phyloP scores from a whole-genome alignment of 2,797 vertebrate genomes.

The Tenualosa ilisha region DNA sequence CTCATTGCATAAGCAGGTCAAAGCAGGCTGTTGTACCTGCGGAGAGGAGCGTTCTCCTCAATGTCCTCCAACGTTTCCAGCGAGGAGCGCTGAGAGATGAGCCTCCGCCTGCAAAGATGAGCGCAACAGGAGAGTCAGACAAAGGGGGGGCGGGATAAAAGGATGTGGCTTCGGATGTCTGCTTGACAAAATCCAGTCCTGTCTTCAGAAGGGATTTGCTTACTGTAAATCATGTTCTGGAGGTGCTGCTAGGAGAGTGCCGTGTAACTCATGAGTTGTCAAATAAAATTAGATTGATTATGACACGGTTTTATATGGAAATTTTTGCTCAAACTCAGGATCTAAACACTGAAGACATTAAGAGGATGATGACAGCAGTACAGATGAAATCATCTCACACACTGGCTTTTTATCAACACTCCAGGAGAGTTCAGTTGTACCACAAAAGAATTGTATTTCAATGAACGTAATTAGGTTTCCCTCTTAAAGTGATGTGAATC shows the following conservation, averaged over 20 bases:
- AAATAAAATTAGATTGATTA: neutral
- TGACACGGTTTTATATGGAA: neutral
- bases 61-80: slow-evolving; percentile 98
- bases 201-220: neutral
- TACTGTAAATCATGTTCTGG: neutral
- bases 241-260: no score
- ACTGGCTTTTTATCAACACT: neutral
- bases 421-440: neutral
- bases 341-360: neutral
- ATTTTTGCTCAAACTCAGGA: neutral
- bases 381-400: neutral
- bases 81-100: slow-evolving; percentile 97
- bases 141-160: neutral
- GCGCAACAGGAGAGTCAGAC: neutral
- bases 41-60: slow-evolving; percentile 95
- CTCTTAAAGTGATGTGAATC: neutral
- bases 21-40: slow-evolving; percentile 76
- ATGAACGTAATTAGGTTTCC: neutral
- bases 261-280: neutral
- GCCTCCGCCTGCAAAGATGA: slow-evolving; percentile 79
- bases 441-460: no score
- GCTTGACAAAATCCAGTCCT: neutral
- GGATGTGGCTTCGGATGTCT: neutral
- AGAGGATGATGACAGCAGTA: neutral
- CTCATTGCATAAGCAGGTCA: neutral